Evolutionary conservation across 2,888 invertebrate species (phyloP), one percentile per base, ranked within the genome.

Genomic region (Calameuta filiformis): DNA sequence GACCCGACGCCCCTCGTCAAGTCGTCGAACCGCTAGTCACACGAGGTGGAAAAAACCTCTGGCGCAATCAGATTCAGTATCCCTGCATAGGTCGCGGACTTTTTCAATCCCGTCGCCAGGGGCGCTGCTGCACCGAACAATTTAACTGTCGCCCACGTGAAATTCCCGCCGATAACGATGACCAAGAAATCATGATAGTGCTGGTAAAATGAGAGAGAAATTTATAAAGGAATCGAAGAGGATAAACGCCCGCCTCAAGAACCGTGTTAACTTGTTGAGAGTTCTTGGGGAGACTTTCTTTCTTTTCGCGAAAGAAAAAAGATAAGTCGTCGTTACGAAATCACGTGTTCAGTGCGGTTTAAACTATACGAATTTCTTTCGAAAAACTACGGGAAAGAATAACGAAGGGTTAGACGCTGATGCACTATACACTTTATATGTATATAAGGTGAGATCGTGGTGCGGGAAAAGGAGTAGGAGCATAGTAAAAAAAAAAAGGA

Each of bases 211-310:
- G 15, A 84, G 83, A 85, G 85, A 85, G 83, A 82, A 81, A 77
- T 85, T 84, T 83, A 80, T 84, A 85, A 83, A 81, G 78, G 80
- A 74, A 82, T 81, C 77, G 78, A 83, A 83, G 84, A 85, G 73
- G 77, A 77, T 76, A 76, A 68, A 75, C 34, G 33, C 56, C 56
- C 34, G 12, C 68, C 84, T 84, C 84, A 82, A 89, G 89, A 89
- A 88, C 87, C 86, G 87, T 90, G 91, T 91, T 91, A 88, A 88
- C 86, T 91, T 91, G 91, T 91, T 91, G 87, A 90, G 89, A 86
- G 89, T 85, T 88, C 87, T 90, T 89, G 88, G 91, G 90, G 89
- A 56, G 56, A 56, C 56, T 56, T 56, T 56, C 69, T 75, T 75
- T 37, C 33, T 12, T 34, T 79, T 77, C 77, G 77, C 35, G 73